These are phyloP conservation scores for Cryptomyrus ogoouensis DNA, from an alignment of 2,113 vertebrate genomes.

Conservation along the genomic window DNA sequence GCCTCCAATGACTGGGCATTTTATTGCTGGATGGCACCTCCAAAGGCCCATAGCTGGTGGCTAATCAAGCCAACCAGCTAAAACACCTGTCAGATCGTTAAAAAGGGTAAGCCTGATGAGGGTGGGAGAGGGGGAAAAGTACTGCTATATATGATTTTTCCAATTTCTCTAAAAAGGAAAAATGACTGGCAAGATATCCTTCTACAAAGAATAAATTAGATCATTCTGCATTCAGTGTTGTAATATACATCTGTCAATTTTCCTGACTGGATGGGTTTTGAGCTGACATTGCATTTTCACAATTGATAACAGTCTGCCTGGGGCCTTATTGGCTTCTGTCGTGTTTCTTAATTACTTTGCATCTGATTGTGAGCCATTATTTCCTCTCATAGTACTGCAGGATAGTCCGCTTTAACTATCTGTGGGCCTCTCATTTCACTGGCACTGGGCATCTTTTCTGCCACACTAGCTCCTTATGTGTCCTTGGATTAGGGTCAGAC, in stretches of 20 bases:
- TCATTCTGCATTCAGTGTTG: neutral
- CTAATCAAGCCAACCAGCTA: neutral
- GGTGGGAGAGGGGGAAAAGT: neutral
- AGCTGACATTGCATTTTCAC: neutral
- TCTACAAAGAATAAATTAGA: neutral
- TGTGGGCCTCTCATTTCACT: neutral
- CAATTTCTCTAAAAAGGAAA: neutral
- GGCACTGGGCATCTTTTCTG: neutral
- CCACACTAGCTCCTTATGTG: neutral
- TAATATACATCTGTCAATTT: neutral
- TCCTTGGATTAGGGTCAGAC: neutral
- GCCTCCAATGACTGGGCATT: no score
- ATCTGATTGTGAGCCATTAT: neutral
- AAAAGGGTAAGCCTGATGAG: neutral
- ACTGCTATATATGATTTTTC: neutral
- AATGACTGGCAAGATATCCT: neutral
- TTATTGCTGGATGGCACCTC: neutral
- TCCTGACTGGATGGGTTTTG: neutral
- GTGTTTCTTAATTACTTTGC: neutral
- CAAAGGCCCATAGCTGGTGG: neutral
- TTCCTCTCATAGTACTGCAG: neutral
- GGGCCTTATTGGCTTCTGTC: neutral
- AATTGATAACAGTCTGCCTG: neutral
- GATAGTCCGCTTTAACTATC: neutral
- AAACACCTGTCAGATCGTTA: neutral